Conservation (phyloP, 2,888 invertebrate genomes). For the Leptopilina myrica region DNA sequence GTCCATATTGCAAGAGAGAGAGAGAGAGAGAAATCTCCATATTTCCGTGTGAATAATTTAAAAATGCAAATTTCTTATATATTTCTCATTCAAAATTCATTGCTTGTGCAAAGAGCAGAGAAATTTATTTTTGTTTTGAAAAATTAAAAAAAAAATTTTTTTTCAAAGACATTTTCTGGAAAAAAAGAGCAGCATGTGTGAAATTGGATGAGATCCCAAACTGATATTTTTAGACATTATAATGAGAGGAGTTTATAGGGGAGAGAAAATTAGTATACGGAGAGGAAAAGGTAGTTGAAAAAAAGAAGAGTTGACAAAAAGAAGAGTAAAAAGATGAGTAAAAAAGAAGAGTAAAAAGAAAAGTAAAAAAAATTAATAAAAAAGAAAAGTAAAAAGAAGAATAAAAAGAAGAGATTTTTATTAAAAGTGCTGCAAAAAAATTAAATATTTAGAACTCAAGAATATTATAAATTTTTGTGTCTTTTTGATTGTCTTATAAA, state of each 20-base stretch:
- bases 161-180: not conserved
- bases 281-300: not conserved
- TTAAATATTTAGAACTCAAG: no score
- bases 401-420: no score
- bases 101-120: no score
- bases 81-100: not conserved
- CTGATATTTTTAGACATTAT: not conserved
- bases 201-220: slow-evolving; percentile 3
- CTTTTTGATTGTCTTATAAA: no score
- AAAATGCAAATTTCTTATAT: not conserved
- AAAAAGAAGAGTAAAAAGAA: no score
- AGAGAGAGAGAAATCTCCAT: not conserved
- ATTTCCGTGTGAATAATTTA: not conserved
- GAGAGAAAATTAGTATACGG: not conserved
- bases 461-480: no score
- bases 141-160: not conserved
- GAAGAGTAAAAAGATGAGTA: no score
- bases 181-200: not conserved
- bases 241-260: not conserved
- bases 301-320: not conserved
- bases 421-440: no score
- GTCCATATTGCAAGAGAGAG: no score
- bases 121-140: not conserved
- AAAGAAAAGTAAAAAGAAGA: no score
- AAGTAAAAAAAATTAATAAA: no score